Conservation (phyloP, 2,113 vertebrate species). For the Sterna hirundo region DNA sequence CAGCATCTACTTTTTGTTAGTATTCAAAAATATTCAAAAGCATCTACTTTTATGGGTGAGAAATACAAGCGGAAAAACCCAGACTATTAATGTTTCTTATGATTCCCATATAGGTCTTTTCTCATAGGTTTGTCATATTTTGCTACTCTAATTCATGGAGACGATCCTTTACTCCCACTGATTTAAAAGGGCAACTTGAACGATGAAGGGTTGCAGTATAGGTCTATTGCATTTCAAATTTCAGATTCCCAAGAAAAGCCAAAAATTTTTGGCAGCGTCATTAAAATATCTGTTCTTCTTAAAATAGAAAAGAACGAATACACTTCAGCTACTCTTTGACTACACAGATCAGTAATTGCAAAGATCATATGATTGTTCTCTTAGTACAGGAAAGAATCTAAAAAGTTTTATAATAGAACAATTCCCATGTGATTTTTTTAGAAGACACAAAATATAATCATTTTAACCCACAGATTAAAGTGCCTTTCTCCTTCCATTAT, state of each 20-base stretch:
- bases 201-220: not conserved
- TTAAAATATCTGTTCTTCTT: not conserved
- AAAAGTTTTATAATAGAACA: not conserved
- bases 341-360: conserved; percentile 28
- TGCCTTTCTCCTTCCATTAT: conserved; percentile 38
- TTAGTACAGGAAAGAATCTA: conserved; percentile 11
- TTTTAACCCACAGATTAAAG: conserved; percentile 29
- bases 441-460: conserved; percentile 12
- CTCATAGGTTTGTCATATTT: not conserved
- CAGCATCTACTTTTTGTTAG: not conserved
- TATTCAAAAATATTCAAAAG: not conserved
- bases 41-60: not conserved
- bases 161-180: not conserved
- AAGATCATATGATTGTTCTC: conserved; percentile 13
- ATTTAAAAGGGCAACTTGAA: not conserved
- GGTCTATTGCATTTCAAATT: not conserved
- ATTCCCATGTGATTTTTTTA: not conserved
- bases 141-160: not conserved
- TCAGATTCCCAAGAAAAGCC: not conserved
- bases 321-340: not conserved
- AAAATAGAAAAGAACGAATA: not conserved
- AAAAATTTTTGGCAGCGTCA: not conserved
- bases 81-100: not conserved
- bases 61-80: not conserved
- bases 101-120: not conserved